Evolutionary conservation across 2,888 invertebrate species (phyloP), one percentile per base, ranked within the genome.

Genomic region (Xanthorhoe spadicearia): DNA sequence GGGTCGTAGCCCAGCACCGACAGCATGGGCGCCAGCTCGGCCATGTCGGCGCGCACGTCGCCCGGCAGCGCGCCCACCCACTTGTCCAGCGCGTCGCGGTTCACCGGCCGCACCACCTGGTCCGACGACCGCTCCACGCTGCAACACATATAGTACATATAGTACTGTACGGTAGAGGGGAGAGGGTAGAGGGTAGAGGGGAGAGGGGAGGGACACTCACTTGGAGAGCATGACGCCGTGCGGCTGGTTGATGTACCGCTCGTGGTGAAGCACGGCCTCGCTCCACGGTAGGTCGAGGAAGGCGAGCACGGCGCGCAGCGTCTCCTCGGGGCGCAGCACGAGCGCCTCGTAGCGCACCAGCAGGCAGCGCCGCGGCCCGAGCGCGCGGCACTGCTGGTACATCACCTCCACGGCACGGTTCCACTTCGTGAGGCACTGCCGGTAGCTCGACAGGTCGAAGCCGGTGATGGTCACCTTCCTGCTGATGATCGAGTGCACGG

Each of bases 51-150:
- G 71, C 98, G 95, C 68, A 99, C 98, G 92, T 99, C 99, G 23
- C 95, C 95, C 80, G 98, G 98, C 83, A 98, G 95, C 84, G 96
- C 95, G 65, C 97, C 97, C 75, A 97, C 97, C 98, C 98, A 98
- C 93, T 97, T 98, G 80, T 96, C 95, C 72, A 99, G 94, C 55
- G 99, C 99, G 90, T 99, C 99, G 83, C 98, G 94, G 94, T 99
- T 99, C 69, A 99, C 97, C 13, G 99, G 98, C 83, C 99, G 99
- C 88, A 99, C 98, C 79, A 99, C 99, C 94, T 99, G 99, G 94
- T 99, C 99, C 71, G 98, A 98, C 55, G 99, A 99, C 70, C 99
- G 95, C 93, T 99, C 99, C 86, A 98, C 98, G 92, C 98, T 99
- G 94, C 62, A 89, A 90, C 69, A 74, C 55, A n/a, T n/a, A n/a